These are phyloP conservation scores for Oreochromis grahami DNA, from an alignment of 2,797 vertebrate species.

Conservation along the genomic window DNA sequence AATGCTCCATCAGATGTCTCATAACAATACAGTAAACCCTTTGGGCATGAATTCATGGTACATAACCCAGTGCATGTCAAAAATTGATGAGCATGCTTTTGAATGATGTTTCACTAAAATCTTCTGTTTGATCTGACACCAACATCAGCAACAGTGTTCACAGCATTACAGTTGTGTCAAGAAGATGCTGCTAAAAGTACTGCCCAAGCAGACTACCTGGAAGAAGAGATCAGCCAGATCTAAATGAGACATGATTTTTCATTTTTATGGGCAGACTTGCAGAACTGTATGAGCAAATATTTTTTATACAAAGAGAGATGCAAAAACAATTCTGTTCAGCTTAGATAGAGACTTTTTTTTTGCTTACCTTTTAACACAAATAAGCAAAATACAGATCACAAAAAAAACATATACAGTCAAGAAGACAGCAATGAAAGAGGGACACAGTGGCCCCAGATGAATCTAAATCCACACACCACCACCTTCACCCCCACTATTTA, in stretches of 20 bases:
- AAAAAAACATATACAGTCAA: not conserved
- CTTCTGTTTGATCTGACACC: not conserved
- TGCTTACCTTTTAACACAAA: not conserved
- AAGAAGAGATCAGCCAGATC: not conserved
- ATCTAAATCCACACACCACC: conserved; percentile 37
- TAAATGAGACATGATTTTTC: not conserved
- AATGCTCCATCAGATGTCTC: not conserved
- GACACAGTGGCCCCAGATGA: conserved; percentile 7
- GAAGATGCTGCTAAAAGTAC: not conserved
- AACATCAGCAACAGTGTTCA: not conserved
- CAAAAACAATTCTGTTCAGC: no score
- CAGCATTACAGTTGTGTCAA: not conserved
- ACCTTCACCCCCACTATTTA: conserved; percentile 28
- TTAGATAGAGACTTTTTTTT: no score
- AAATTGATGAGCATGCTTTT: not conserved
- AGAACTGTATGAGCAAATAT: not conserved
- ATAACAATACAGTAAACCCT: not conserved
- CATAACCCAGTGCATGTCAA: not conserved
- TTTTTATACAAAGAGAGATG: rapidly evolving
- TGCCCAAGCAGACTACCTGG: not conserved
- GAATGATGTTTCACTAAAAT: not conserved
- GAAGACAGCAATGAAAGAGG: not conserved
- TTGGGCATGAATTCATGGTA: not conserved
- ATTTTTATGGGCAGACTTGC: not conserved
- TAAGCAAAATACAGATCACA: not conserved